These are phyloP conservation scores for Trichonephila inaurata DNA, from an alignment of 1,140 invertebrate species.

Conservation along the genomic window DNA sequence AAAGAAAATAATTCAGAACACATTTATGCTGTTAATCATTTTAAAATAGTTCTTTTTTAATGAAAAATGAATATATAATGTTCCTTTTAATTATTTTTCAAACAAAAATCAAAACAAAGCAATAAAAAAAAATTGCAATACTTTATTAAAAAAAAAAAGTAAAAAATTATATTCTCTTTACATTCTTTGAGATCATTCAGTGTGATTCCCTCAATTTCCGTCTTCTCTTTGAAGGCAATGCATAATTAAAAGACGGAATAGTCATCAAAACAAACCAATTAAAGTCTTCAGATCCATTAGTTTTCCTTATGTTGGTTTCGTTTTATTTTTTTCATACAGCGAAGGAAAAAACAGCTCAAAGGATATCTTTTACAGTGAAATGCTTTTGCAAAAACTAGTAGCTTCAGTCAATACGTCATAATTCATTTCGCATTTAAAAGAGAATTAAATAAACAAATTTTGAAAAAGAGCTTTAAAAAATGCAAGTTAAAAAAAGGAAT, in stretches of 20 bases:
- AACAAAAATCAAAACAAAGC: no score
- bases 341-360: background rate
- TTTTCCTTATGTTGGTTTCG: background rate
- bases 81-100: no score
- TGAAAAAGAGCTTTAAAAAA: background rate
- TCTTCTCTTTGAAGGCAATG: no score
- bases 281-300: background rate
- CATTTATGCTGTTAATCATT: no score
- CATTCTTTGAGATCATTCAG: no score
- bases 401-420: background rate
- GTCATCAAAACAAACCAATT: background rate
- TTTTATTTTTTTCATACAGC: background rate
- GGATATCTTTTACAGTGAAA: background rate
- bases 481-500: background rate
- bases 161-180: no score
- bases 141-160: no score
- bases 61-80: no score
- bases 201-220: no score
- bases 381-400: background rate
- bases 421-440: conserved; percentile 1
- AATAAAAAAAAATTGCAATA: no score
- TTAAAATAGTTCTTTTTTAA: no score
- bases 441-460: background rate
- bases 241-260: background rate
- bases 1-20: no score